phyloP scores from a whole-genome alignment of 1,140 invertebrate genomes.

The Ostrea edulis region DNA sequence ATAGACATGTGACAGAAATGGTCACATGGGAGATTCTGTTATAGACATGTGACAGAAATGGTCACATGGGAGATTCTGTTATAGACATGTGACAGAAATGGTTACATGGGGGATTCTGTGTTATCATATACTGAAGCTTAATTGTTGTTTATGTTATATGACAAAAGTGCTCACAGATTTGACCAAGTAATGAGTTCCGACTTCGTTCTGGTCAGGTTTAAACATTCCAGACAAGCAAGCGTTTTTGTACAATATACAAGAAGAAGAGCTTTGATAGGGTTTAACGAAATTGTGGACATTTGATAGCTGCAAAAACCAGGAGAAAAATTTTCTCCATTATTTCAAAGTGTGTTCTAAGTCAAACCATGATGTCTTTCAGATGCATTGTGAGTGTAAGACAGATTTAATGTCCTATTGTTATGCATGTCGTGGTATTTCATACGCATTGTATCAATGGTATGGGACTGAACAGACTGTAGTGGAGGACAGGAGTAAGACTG shows the following conservation, averaged over 20 bases:
- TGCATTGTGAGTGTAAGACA: slow-evolving; percentile 20
- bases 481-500: not conserved
- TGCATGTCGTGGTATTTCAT: not conserved
- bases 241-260: not conserved
- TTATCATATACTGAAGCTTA: slow-evolving; percentile 1
- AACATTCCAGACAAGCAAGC: slow-evolving; percentile 19
- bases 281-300: slow-evolving; percentile 1
- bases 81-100: no score
- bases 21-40: not conserved
- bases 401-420: slow-evolving; percentile 4
- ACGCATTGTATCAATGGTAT: not conserved
- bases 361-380: slow-evolving; percentile 34
- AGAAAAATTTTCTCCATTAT: slow-evolving; percentile 1
- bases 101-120: not conserved
- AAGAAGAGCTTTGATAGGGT: slow-evolving; percentile 9
- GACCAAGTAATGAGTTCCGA: not conserved
- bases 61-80: not conserved
- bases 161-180: slow-evolving; percentile 15
- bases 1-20: not conserved
- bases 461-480: not conserved
- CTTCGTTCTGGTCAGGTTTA: slow-evolving; percentile 4
- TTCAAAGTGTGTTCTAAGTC: slow-evolving; percentile 38
- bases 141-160: slow-evolving; percentile 15
- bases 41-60: not conserved
- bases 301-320: slow-evolving; percentile 29